Conservation (phyloP, 2,888 invertebrate genomes). For the Apomyelois bistriatella region DNA sequence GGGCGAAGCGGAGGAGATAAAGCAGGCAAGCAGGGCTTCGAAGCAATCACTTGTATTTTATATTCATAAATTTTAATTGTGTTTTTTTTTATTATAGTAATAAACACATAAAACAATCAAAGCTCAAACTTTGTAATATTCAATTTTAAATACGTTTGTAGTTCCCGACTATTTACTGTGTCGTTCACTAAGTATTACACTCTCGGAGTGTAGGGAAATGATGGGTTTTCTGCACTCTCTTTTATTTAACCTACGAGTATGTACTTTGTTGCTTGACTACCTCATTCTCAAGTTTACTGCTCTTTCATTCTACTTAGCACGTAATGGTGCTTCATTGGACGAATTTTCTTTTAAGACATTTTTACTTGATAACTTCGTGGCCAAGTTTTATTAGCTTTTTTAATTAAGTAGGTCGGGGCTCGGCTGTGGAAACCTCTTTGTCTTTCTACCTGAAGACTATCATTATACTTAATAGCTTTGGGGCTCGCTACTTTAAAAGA, state of each 20-base stretch:
- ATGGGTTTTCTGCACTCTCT: background rate
- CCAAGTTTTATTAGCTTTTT: slow-evolving; percentile 28
- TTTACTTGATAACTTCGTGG: slow-evolving; percentile 14
- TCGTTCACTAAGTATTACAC: too few relatives aligned
- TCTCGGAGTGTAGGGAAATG: too few relatives aligned
- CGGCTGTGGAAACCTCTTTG: slow-evolving; percentile 17
- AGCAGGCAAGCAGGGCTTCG: too few relatives aligned
- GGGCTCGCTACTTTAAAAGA: slow-evolving; percentile 23
- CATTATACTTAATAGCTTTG: slow-evolving; percentile 28
- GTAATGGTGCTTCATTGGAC: slow-evolving; percentile 1
- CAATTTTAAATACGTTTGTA: too few relatives aligned
- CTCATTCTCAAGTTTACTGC: background rate
- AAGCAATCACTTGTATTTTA: too few relatives aligned
- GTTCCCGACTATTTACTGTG: too few relatives aligned
- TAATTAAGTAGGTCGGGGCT: slow-evolving; percentile 23
- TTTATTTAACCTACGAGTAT: background rate
- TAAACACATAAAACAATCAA: too few relatives aligned
- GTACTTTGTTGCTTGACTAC: background rate
- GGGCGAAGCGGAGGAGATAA: too few relatives aligned
- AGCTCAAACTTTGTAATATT: too few relatives aligned
- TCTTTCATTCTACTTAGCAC: slow-evolving; percentile 5
- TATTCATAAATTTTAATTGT: too few relatives aligned
- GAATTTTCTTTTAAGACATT: slow-evolving; percentile 9
- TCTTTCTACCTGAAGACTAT: slow-evolving; percentile 20
- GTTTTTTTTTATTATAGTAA: too few relatives aligned